Percentiles rank a stretch among this genome's conserved stretches.
Conservation (phyloP, 2,797 vertebrate species). For the Semotilus atromaculatus region DNA sequence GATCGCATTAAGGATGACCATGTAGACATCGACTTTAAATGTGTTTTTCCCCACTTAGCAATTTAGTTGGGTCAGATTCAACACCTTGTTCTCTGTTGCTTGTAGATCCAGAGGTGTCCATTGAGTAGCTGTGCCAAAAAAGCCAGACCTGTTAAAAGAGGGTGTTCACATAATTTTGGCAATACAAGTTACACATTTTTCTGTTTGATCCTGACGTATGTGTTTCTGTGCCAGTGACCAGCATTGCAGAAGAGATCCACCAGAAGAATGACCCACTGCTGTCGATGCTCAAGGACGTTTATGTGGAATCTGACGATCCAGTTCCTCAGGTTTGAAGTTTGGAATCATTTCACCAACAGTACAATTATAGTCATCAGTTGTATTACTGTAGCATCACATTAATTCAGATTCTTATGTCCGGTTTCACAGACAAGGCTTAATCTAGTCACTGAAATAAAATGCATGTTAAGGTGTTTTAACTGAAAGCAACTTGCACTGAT, state of each 20-base stretch:
- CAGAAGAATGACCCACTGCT: constrained; percentile 82
- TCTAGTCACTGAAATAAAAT: background rate
- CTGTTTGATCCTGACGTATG: background rate
- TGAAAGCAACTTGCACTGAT: background rate
- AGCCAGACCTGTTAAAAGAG: background rate
- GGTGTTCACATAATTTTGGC: background rate
- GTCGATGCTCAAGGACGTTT: constrained; percentile 82
- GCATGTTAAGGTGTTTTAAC: background rate
- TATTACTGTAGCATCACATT: background rate
- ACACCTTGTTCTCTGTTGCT: background rate
- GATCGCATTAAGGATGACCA: background rate
- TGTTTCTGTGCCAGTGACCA: constrained; percentile 53
- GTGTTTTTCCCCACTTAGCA: background rate
- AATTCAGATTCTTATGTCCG: background rate
- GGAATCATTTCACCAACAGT: background rate
- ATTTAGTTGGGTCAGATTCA: background rate
- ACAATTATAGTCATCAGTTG: background rate
- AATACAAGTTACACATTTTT: background rate
- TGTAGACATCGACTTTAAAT: background rate
- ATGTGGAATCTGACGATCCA: constrained; percentile 88
- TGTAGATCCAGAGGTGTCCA: background rate
- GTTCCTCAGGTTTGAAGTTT: constrained; percentile 66
- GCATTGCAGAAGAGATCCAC: constrained; percentile 67
- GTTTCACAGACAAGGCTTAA: background rate
- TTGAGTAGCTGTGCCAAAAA: background rate